A percentile compares a stretch with the other conserved stretches of the same genome.
These are phyloP conservation scores for Spea hammondii DNA, from an alignment of 2,797 vertebrate genomes.

Conservation along the genomic window DNA sequence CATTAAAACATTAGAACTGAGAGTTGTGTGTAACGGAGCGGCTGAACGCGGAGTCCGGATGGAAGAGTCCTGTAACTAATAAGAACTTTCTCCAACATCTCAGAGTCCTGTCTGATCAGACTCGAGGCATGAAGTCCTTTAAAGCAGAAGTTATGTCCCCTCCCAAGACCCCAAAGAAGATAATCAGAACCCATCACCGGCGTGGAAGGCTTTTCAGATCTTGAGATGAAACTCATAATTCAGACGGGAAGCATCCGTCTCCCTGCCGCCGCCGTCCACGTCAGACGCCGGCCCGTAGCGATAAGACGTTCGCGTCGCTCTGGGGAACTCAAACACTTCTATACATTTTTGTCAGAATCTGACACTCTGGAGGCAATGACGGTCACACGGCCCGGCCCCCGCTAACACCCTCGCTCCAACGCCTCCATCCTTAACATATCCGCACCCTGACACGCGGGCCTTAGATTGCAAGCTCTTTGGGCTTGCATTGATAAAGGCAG, in stretches of 20 bases:
- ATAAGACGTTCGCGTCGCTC: not conserved
- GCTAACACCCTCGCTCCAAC: too few relatives aligned
- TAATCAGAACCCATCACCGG: constrained; percentile 11
- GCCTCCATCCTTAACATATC: too few relatives aligned
- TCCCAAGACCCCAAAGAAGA: not conserved
- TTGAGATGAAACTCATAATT: constrained; percentile 4
- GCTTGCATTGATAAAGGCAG: too few relatives aligned
- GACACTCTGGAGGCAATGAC: too few relatives aligned
- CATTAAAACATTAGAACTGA: too few relatives aligned
- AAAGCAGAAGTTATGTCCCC: constrained; percentile 7
- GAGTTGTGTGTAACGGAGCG: not conserved
- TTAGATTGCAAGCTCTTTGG: too few relatives aligned
- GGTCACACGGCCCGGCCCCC: too few relatives aligned
- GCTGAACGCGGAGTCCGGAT: too few relatives aligned
- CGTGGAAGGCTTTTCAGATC: not conserved
- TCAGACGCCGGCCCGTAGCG: not conserved
- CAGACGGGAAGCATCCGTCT: not conserved
- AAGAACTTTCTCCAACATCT: constrained; percentile 22
- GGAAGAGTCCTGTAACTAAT: not conserved
- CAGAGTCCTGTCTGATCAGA: constrained; percentile 23
- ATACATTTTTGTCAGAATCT: too few relatives aligned
- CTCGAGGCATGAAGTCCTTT: constrained; percentile 7
- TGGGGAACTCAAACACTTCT: not conserved
- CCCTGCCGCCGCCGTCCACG: not conserved
- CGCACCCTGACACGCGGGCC: too few relatives aligned